Percentiles rank a stretch among this genome's conserved stretches.
These are phyloP conservation scores for Phylloscopus collybita DNA, from an alignment of 2,797 vertebrate genomes.

Conservation along the genomic window DNA sequence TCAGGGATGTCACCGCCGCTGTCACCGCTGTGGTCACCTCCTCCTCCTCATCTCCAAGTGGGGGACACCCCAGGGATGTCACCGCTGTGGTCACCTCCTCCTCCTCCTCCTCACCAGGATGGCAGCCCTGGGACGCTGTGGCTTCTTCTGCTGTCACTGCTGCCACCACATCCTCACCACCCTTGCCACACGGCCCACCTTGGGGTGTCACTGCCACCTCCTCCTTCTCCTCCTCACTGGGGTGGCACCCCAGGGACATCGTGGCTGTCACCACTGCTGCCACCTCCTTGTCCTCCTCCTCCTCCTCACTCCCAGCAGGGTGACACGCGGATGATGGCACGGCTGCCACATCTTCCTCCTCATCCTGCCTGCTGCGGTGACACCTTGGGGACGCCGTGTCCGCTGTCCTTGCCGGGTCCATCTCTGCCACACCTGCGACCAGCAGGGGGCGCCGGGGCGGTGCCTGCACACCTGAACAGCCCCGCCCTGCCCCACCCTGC, in stretches of 20 bases:
- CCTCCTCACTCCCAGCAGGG: neutral
- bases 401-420: fast-evolving
- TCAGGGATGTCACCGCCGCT: neutral
- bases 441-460: neutral
- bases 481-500: neutral
- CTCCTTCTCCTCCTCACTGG: neutral
- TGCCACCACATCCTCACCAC: neutral
- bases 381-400: fast-evolving
- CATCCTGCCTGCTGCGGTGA: neutral
- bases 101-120: neutral
- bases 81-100: neutral
- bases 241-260: neutral
- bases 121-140: neutral
- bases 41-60: neutral
- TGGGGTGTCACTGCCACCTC: neutral
- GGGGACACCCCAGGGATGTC: neutral
- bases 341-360: neutral
- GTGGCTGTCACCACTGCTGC: neutral
- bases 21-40: neutral
- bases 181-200: too few species aligned
- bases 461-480: neutral
- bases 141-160: neutral
- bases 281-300: neutral
- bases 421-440: neutral
- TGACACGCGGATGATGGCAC: neutral